Evolutionary conservation across 2,797 vertebrate species (phyloP).

Genomic region (Euthynnus affinis): DNA sequence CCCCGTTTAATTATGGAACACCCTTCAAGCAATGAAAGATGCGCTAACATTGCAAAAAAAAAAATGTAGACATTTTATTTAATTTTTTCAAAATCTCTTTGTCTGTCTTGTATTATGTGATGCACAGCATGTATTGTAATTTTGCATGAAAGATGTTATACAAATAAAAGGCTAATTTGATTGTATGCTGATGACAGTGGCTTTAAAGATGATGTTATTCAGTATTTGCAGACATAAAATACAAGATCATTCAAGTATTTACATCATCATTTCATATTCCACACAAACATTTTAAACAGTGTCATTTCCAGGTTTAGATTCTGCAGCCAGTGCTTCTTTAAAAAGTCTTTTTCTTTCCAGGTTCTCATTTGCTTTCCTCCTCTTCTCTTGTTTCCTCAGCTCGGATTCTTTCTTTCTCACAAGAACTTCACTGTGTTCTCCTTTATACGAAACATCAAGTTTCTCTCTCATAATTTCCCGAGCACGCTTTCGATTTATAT

Average conservation of each 20-base stretch:
- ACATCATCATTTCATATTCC: background rate
- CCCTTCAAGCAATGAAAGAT: background rate
- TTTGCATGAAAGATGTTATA: background rate
- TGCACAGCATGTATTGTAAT: background rate
- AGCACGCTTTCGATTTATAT: slow-evolving; percentile 92
- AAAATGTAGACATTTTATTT: slow-evolving; percentile 3
- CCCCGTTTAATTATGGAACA: background rate
- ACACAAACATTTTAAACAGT: slow-evolving; percentile 31
- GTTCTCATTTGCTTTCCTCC: slow-evolving; percentile 88
- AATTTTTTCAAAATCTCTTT: background rate
- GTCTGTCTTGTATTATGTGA: background rate
- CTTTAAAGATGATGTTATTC: background rate
- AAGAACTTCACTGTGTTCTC: slow-evolving; percentile 89
- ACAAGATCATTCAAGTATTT: background rate
- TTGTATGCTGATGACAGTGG: background rate
- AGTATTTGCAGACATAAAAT: background rate
- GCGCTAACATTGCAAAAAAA: background rate
- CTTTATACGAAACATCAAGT: slow-evolving; percentile 91
- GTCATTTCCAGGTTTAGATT: slow-evolving; percentile 63
- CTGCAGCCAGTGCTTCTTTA: slow-evolving; percentile 82
- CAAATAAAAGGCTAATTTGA: background rate
- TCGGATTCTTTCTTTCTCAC: slow-evolving; percentile 84
- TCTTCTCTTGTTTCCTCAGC: slow-evolving; percentile 91
- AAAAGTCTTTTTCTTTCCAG: slow-evolving; percentile 91
- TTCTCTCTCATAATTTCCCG: slow-evolving; percentile 92